Evolutionary conservation across 2,888 invertebrate genomes (phyloP), one percentile per base, ranked within the genome.

Genomic region (Aphodius granarius): DNA sequence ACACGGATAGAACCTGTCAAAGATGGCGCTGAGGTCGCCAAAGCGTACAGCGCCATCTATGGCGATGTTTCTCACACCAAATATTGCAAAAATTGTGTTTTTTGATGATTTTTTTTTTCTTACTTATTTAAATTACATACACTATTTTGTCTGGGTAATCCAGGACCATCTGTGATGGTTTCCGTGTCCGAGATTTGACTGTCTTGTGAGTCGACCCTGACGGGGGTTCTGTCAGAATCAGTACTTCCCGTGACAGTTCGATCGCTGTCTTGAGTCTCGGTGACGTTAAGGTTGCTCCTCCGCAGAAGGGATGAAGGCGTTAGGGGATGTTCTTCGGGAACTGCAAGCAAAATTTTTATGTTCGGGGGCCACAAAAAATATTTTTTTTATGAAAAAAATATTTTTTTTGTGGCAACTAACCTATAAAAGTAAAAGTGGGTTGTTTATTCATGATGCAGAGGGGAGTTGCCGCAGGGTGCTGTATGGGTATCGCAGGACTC

Each of bases 61-160:
- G n/a, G n/a, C n/a, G n/a, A n/a, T n/a, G n/a, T n/a, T n/a, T n/a
- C n/a, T n/a, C n/a, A n/a, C n/a, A n/a, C n/a, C n/a, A n/a, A n/a
- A n/a, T n/a, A n/a, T n/a, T n/a, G n/a, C n/a, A n/a, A n/a, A n/a
- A 68, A 68, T 68, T 68, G n/a, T 21, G 17, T 17, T 68, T 68
- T 66, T 9, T 18, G 15, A 17, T 13, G 18, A 66, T 19, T 66
- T 66, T 68, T 68, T n/a, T 21, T 68, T 17, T 68, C 21, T 68
- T 9, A 6, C 64, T n/a, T n/a, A n/a, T n/a, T n/a, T n/a, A n/a
- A n/a, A n/a, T n/a, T 74, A 74, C 92, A 88, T 87, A 94, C 93
- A 81, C 95, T 95, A 85, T 95, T 95, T 86, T 95, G 95, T 20
- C 95, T 85, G 2, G 94, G 94, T 95, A 95, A 95, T 74, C 89